Conservation (phyloP, 2,113 vertebrate genomes). For the Nymphicus hollandicus region DNA sequence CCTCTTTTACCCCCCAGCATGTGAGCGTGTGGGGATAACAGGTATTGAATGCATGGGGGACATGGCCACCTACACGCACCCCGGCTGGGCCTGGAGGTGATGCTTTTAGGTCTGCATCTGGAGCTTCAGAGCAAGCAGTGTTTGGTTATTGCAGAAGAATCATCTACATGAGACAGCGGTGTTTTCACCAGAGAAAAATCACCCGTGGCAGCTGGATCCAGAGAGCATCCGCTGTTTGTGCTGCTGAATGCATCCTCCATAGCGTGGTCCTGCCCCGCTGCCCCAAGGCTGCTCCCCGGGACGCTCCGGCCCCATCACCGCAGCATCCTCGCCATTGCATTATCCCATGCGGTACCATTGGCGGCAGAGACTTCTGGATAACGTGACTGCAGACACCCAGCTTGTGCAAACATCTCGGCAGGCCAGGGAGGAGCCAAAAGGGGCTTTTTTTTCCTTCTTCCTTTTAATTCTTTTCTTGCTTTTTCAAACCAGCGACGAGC, state of each 20-base stretch:
- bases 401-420: not conserved
- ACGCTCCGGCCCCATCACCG: rapidly evolving
- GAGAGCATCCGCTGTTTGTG: not conserved
- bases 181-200: not conserved
- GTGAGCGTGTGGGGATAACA: not conserved
- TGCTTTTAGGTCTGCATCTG: not conserved
- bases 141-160: not conserved
- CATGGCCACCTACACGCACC: rapidly evolving
- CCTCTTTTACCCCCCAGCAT: rapidly evolving
- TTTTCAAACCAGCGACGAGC: not conserved
- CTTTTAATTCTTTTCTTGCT: not conserved
- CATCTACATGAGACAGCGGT: rapidly evolving
- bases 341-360: not conserved
- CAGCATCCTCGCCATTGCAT: not conserved
- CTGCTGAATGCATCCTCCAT: not conserved
- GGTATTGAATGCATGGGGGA: rapidly evolving
- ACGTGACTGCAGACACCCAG: not conserved
- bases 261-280: rapidly evolving
- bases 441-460: not conserved
- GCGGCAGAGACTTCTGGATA: not conserved
- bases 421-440: not conserved
- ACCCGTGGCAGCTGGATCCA: rapidly evolving
- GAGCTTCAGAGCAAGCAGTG: not conserved
- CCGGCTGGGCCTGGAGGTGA: not conserved
- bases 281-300: not conserved